Evolutionary conservation across 2,113 vertebrate species (phyloP), one percentile per base, ranked within the genome.

Genomic region (Echinops telfairi): DNA sequence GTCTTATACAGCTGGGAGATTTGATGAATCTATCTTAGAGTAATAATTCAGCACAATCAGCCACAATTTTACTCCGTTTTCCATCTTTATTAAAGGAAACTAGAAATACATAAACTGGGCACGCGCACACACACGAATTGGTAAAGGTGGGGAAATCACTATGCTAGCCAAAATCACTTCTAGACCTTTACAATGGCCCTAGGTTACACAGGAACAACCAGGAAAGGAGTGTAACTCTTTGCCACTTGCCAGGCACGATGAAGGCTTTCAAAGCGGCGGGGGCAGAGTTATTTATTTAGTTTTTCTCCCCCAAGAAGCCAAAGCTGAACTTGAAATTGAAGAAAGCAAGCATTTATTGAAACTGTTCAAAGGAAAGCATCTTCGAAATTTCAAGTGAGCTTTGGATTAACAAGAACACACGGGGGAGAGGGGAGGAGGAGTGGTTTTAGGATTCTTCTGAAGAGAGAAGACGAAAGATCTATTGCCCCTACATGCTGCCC

Each of bases 41-140:
- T 98, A 98, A 99, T 99, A 99, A 99, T 99, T 99, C 99, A 99
- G 99, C 98, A 99, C 98, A 99, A 99, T 99, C 99, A 99, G 98
- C 98, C 97, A 97, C 98, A 98, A 98, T 97, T 98, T 98, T 97
- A 97, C 97, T 98, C 97, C 98, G 97, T 98, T 98, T 98, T 98
- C 98, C 94, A 94, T 98, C 98, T 99, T 98, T 99, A 98, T 99
- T 98, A 98, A 53, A 97, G 98, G 96, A 96, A 97, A 98, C 89
- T 92, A 60, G 95, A 97, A 97, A 96, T 97, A 94, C 81, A 96
- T 64, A 91, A 95, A 96, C 25, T 87, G 40, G 90, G 86, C 38
- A 60, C 93, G 79, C 82, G 85, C 38, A 64, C 38, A 64, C 82
- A 93, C 75, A 84, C 75, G 64, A 29, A 90, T 84, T 94, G 95